Evolutionary conservation across 1,140 invertebrate genomes (phyloP).

Genomic region (Ostrea denselamellosa): DNA sequence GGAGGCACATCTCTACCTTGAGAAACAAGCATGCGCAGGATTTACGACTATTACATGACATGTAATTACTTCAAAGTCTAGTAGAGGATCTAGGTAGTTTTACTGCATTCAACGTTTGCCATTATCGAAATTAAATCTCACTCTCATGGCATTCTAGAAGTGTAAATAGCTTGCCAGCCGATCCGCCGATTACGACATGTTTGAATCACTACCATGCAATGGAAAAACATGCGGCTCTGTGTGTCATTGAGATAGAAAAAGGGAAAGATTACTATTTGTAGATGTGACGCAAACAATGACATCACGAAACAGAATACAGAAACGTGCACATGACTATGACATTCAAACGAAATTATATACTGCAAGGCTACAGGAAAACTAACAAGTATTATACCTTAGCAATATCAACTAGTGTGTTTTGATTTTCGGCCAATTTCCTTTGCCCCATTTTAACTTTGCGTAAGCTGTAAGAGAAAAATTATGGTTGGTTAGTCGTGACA

Average conservation of each 20-base stretch:
- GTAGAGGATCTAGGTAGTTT: too few species aligned
- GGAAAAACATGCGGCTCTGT: not conserved
- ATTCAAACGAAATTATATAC: slow-evolving; percentile 32
- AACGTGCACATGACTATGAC: slow-evolving; percentile 24
- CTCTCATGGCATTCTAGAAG: too few species aligned
- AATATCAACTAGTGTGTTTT: slow-evolving; percentile 99
- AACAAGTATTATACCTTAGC: slow-evolving; percentile 90
- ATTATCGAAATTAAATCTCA: too few species aligned
- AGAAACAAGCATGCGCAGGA: too few species aligned
- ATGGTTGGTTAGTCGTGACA: not conserved
- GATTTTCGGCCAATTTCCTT: slow-evolving; percentile 99
- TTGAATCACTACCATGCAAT: not conserved
- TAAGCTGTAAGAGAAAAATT: slow-evolving; percentile 85
- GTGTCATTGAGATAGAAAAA: not conserved
- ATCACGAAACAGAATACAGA: slow-evolving; percentile 41
- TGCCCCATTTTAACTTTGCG: slow-evolving; percentile 99
- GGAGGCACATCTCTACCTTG: too few species aligned
- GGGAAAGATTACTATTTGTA: not conserved
- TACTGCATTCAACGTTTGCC: too few species aligned
- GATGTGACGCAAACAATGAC: not conserved
- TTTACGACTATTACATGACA: too few species aligned
- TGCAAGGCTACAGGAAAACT: slow-evolving; percentile 16
- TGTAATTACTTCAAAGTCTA: too few species aligned
- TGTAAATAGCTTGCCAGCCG: too few species aligned
- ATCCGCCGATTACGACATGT: too few species aligned